phyloP scores from a whole-genome alignment of 1,140 invertebrate species.

The Zaprionus vittiger region DNA sequence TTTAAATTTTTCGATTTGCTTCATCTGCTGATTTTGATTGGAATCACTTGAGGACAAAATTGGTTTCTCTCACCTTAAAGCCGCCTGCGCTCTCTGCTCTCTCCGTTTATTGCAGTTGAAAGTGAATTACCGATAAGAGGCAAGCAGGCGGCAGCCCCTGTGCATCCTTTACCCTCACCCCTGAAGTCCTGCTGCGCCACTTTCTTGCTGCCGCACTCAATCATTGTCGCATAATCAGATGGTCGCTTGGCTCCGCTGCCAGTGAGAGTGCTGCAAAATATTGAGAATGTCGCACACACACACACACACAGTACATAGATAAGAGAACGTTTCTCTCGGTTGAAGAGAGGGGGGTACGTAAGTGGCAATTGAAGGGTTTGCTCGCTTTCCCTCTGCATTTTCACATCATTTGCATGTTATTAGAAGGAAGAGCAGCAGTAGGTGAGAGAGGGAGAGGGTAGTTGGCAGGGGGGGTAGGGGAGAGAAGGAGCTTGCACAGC shows the following conservation, averaged over 20 bases:
- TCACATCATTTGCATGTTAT: slow-evolving; percentile 60
- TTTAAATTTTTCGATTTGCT: neutral
- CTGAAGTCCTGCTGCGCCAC: neutral
- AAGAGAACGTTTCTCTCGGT: neutral
- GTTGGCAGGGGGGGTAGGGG: neutral
- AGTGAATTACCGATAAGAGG: slow-evolving; percentile 18
- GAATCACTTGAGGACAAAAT: slow-evolving; percentile 1
- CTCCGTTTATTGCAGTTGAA: slow-evolving; percentile 9
- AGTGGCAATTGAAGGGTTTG: slow-evolving; percentile 37
- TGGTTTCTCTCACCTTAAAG: neutral
- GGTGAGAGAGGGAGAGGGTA: neutral
- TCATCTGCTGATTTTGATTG: neutral
- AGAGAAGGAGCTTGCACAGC: neutral
- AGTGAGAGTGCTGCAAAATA: slow-evolving; percentile 33
- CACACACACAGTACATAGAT: slow-evolving; percentile 9
- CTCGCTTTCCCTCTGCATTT: slow-evolving; percentile 40
- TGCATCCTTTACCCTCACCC: too few relatives aligned
- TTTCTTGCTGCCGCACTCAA: slow-evolving; percentile 23
- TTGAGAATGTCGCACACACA: slow-evolving; percentile 35
- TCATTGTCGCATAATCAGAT: slow-evolving; percentile 53
- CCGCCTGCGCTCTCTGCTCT: neutral
- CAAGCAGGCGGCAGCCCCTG: neutral
- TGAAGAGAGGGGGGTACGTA: neutral
- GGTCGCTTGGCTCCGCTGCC: slow-evolving; percentile 21
- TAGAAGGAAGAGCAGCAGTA: slow-evolving; percentile 6